Evolutionary conservation across 1,140 invertebrate genomes (phyloP).

Genomic region (Aricia agestis): DNA sequence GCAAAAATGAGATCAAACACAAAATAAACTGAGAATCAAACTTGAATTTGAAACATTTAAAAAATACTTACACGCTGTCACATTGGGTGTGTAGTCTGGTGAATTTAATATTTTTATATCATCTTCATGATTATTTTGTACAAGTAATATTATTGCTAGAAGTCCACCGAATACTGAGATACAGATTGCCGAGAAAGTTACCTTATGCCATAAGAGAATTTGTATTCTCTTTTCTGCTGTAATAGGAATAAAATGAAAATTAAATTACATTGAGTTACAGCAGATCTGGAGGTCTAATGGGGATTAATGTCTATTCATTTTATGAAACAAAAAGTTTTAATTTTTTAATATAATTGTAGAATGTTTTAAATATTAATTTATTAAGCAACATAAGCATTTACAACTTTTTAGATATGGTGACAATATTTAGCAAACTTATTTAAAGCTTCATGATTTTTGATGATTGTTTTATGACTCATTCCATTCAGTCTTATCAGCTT

Average conservation of each 20-base stretch:
- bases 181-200: constrained; percentile 44
- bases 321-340: no score
- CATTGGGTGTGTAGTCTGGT: constrained; percentile 21
- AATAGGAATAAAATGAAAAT: constrained; percentile 23
- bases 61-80: constrained; percentile 24
- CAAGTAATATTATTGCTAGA: constrained; percentile 41
- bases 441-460: neutral
- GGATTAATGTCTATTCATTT: no score
- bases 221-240: constrained; percentile 38
- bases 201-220: constrained; percentile 46
- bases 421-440: neutral
- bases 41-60: neutral
- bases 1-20: no score
- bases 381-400: no score
- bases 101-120: constrained; percentile 19
- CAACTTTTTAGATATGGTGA: no score
- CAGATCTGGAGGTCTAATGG: no score
- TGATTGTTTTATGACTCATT: neutral
- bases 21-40: no score
- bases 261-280: no score
- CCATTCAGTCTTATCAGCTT: neutral
- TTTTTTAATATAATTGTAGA: no score
- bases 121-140: constrained; percentile 33
- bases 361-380: no score
- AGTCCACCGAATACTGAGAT: constrained; percentile 42